Evolutionary conservation across 2,888 invertebrate genomes (phyloP), one percentile per base, ranked within the genome.

Genomic region (Apantesis nais): DNA sequence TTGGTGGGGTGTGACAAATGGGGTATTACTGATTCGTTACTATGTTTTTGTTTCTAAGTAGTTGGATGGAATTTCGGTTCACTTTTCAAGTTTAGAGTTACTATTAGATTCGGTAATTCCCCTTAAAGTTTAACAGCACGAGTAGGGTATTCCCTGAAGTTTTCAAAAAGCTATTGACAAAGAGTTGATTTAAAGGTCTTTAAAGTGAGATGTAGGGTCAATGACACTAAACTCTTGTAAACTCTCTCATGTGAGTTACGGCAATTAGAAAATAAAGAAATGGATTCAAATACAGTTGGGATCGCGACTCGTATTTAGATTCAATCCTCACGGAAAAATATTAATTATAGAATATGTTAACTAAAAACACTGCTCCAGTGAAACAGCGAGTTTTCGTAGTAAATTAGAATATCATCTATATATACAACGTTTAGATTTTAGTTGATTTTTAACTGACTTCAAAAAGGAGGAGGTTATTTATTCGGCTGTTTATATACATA

Each of bases 1-100:
- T 71, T 62, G 65, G 68, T n/a, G 62, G 72, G 72, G 65, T 62
- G 70, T 72, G 73, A 73, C 68, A 65, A 71, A 73, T 77, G 65
- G 71, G 67, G 60, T 68, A 72, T 72, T 55, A 66, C 72, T 66
- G 68, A 72, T 72, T 68, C 62, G 68, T 58, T 55, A 48, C 19
- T 61, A 16, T 55, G 60, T 69, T 69, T 52, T 66, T 44, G 71
- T 70, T 66, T 34, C 16, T 29, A 44, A 52, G 14, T 52, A 31
- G 66, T 66, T 66, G 1, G 39, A 58, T 9, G 58, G 29, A 7
- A 25, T 58, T 37, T 64, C 3, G 2, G 7, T 48, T 11, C 7
- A 16, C 9, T 39, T 67, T 62, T 64, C 11, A 22, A 64, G 64
- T 64, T 52, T 34, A 58, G 16, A 29, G 14, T 55, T 12, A 25